Evolutionary conservation across 1,140 invertebrate species (phyloP).

Genomic region (Conopomorpha cramerella): DNA sequence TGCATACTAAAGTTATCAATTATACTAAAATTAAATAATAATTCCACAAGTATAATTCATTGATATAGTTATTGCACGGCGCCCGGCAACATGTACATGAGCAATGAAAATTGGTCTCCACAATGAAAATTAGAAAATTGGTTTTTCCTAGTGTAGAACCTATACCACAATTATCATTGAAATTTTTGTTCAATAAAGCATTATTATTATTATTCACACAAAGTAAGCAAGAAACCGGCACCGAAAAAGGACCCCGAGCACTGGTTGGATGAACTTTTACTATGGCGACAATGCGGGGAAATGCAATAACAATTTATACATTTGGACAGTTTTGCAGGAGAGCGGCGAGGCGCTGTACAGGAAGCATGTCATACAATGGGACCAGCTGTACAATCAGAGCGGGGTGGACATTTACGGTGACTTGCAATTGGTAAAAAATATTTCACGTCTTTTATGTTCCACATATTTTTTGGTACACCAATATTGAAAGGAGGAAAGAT

Average conservation of each 20-base stretch:
- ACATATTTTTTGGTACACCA: too few relatives aligned
- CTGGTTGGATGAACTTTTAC: too few relatives aligned
- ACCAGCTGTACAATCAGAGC: slow-evolving; percentile 22
- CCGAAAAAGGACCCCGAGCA: too few relatives aligned
- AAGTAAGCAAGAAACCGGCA: background rate
- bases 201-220: background rate
- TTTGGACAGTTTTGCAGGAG: slow-evolving; percentile 51
- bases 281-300: background rate
- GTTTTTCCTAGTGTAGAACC: background rate
- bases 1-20: too few relatives aligned
- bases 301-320: slow-evolving; percentile 21
- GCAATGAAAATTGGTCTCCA: too few relatives aligned
- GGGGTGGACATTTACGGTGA: slow-evolving; percentile 53
- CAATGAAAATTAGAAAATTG: too few relatives aligned
- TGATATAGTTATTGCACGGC: too few relatives aligned
- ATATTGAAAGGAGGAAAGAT: too few relatives aligned
- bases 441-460: too few relatives aligned
- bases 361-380: slow-evolving; percentile 43
- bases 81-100: too few relatives aligned
- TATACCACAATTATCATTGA: background rate
- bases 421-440: slow-evolving; percentile 38
- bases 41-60: too few relatives aligned
- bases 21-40: too few relatives aligned
- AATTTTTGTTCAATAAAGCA: background rate
- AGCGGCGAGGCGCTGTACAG: slow-evolving; percentile 38